Percentiles rank a stretch among this genome's conserved stretches.
These are phyloP conservation scores for Diabrotica balteata DNA, from an alignment of 2,888 invertebrate species.

Conservation along the genomic window DNA sequence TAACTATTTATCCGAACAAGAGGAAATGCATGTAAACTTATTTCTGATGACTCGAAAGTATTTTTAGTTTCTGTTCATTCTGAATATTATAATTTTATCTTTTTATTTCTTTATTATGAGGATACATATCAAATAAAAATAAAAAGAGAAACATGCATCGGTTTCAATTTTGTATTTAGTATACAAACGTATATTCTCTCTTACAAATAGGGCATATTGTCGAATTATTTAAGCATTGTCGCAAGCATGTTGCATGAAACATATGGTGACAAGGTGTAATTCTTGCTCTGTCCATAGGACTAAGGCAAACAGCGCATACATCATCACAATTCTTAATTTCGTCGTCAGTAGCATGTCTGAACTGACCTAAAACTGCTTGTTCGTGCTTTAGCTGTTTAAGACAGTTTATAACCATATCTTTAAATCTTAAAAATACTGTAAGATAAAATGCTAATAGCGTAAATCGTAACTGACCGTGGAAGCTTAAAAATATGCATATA, in stretches of 20 bases:
- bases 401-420: slow-evolving; percentile 68
- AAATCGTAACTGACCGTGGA: slow-evolving; percentile 67
- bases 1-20: no score
- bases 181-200: slow-evolving; percentile 64
- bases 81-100: no score
- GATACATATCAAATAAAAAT: no score
- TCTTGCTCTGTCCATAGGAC: slow-evolving; percentile 73
- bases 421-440: slow-evolving; percentile 71
- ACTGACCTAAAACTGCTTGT: slow-evolving; percentile 67
- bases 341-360: slow-evolving; percentile 69
- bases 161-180: slow-evolving; percentile 27
- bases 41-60: no score
- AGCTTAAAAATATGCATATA: slow-evolving; percentile 65
- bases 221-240: slow-evolving; percentile 74
- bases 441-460: slow-evolving; percentile 68
- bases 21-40: no score
- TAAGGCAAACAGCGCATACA: slow-evolving; percentile 80
- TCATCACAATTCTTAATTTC: slow-evolving; percentile 76
- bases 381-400: slow-evolving; percentile 66
- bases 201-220: slow-evolving; percentile 80
- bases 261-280: slow-evolving; percentile 82
- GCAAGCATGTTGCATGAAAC: slow-evolving; percentile 79
- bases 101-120: no score
- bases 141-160: no score
- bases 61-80: no score